These are phyloP conservation scores for Perizoma flavofasciatum DNA, from an alignment of 2,888 invertebrate genomes.

Conservation along the genomic window DNA sequence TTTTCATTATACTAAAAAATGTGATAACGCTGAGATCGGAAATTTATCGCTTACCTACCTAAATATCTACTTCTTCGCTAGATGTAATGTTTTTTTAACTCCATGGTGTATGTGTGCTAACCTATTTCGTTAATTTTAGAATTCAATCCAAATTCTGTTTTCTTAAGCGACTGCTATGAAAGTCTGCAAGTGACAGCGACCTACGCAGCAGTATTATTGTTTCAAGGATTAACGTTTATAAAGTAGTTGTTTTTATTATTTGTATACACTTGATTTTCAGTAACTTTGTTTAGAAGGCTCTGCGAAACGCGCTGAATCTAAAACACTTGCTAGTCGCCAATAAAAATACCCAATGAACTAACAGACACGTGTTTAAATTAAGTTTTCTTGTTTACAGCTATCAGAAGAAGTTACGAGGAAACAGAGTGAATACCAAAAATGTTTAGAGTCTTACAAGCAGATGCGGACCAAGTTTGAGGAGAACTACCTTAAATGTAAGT, in stretches of 20 bases:
- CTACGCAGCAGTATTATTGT: slow-evolving; percentile 16
- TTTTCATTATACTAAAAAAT: too few species aligned
- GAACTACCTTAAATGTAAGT: slow-evolving; percentile 93
- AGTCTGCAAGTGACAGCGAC: slow-evolving; percentile 16
- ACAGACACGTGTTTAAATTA: not conserved
- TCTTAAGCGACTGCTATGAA: slow-evolving; percentile 10
- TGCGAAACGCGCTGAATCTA: too few species aligned
- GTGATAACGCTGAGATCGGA: too few species aligned
- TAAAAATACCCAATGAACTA: too few species aligned
- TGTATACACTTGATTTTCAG: too few species aligned
- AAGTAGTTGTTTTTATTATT: too few species aligned
- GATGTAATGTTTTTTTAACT: too few species aligned
- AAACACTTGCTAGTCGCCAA: too few species aligned
- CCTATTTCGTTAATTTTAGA: slow-evolving; percentile 43
- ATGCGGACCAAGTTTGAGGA: slow-evolving; percentile 97
- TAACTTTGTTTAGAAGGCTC: too few species aligned
- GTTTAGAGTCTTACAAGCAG: slow-evolving; percentile 93
- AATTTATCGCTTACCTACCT: too few species aligned
- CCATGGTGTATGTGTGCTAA: too few species aligned
- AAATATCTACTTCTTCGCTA: too few species aligned
- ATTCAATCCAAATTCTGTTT: slow-evolving; percentile 20
- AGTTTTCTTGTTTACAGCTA: slow-evolving; percentile 85
- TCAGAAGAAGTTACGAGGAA: slow-evolving; percentile 94
- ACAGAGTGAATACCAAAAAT: slow-evolving; percentile 96
- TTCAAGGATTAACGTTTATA: slow-evolving; percentile 10